Percentiles rank a stretch among this genome's conserved stretches.
Evolutionary conservation across 2,113 vertebrate genomes (phyloP).

Genomic region (Sturnira hondurensis): DNA sequence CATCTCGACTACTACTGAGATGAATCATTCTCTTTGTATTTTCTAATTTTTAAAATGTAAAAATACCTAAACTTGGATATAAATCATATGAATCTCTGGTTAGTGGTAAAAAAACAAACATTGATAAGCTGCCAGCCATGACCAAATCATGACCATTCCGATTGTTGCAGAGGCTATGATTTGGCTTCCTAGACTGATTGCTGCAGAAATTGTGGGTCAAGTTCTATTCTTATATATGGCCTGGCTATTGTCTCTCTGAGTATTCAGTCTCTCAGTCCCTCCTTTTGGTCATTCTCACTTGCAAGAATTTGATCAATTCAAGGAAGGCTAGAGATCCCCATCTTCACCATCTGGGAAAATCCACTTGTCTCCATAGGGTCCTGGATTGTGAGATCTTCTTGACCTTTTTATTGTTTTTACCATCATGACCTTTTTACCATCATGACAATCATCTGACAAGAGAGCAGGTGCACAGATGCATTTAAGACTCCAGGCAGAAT

Average conservation of each 20-base stretch:
- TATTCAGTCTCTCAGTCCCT: neutral
- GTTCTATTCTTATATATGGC: neutral
- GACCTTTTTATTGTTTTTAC: neutral
- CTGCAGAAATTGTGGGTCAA: neutral
- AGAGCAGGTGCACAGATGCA: neutral
- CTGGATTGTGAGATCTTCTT: neutral
- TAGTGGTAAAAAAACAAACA: neutral
- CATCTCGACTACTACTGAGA: neutral
- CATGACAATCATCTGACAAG: neutral
- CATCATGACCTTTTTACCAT: neutral
- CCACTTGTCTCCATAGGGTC: neutral
- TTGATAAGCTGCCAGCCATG: neutral
- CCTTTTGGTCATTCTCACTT: neutral
- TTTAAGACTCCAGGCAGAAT: neutral
- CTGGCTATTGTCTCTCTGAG: neutral
- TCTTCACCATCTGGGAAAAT: neutral
- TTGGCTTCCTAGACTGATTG: neutral
- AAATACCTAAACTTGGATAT: neutral
- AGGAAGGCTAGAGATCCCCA: neutral
- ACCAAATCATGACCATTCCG: neutral
- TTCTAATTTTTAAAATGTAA: neutral
- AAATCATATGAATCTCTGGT: neutral
- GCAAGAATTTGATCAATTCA: neutral
- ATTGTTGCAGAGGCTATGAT: neutral
- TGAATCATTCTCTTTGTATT: neutral